Evolutionary conservation across 2,888 invertebrate genomes (phyloP), one percentile per base, ranked within the genome.

Genomic region (Diarsia brunnea): DNA sequence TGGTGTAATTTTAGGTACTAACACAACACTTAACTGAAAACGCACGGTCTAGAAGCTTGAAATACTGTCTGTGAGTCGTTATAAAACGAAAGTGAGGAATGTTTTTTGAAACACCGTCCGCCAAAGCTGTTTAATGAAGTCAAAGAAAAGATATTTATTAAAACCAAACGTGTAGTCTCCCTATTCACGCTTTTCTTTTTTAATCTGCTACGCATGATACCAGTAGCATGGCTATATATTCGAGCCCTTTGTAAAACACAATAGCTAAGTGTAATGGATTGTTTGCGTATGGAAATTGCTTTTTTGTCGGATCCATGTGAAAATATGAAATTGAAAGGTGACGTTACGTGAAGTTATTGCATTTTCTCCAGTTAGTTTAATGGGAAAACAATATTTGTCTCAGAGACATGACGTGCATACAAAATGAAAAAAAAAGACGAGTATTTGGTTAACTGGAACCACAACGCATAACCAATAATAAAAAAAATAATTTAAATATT

Each of bases 301-400:
- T 78, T 75, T 70, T 73, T 72, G 49, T 38, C 11, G 5, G 55
- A 43, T 47, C 38, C 19, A 69, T 45, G 55, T 31, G 63, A 51
- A 47, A 16, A 31, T 1, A 69, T 49, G 12, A 69, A 77, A 69
- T 64, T 69, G 63, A 78, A 58, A 70, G 16, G 31, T 24, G 19
- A 49, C 14, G 12, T 27, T 49, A 78, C 64, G 78, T 64, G 27
- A 49, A 24, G 55, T 21, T 27, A 51, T 65, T 27, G 11, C 1
- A 45, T 60, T 74, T 58, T 58, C 61, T 21, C 43, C 3, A 43
- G 21, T 19, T 24, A 67, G 16, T 27, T 51, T 7, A 21, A n/a
- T 5, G n/a, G 51, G 16, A 24, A 7, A 58, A 58, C 2, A 47
- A 14, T 12, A 38, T 38, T 38, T 5, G 38, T 38, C 38, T 7